Conservation (phyloP, 2,888 invertebrate species). For the Julus scandinavius region DNA sequence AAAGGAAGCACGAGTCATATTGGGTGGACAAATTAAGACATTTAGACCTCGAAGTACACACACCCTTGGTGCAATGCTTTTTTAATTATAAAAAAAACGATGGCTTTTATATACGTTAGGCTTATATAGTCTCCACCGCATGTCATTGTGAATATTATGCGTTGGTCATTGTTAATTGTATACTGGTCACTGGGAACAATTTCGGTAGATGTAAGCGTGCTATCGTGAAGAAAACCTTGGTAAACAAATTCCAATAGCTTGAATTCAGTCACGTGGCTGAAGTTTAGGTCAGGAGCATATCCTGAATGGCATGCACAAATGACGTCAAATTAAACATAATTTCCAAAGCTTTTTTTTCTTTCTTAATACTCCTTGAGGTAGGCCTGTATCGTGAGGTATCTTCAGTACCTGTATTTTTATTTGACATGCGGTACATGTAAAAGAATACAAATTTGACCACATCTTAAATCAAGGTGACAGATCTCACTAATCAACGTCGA, state of each 20-base stretch:
- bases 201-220: neutral
- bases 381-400: neutral
- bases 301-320: no score
- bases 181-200: neutral
- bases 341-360: no score
- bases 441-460: slow-evolving; percentile 50
- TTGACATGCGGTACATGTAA: slow-evolving; percentile 37
- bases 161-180: neutral
- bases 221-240: neutral
- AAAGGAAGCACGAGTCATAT: neutral
- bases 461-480: slow-evolving; percentile 52
- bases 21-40: neutral
- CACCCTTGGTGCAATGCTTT: neutral
- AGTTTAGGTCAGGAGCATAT: no score
- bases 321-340: no score
- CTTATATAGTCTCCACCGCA: neutral
- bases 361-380: neutral
- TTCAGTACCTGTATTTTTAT: neutral
- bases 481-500: slow-evolving; percentile 48
- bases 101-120: no score
- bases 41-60: neutral
- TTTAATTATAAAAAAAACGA: no score
- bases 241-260: no score
- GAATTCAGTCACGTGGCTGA: no score
- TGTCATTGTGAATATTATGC: neutral